Conservation (phyloP, 2,888 invertebrate species). For the Antitype chi region DNA sequence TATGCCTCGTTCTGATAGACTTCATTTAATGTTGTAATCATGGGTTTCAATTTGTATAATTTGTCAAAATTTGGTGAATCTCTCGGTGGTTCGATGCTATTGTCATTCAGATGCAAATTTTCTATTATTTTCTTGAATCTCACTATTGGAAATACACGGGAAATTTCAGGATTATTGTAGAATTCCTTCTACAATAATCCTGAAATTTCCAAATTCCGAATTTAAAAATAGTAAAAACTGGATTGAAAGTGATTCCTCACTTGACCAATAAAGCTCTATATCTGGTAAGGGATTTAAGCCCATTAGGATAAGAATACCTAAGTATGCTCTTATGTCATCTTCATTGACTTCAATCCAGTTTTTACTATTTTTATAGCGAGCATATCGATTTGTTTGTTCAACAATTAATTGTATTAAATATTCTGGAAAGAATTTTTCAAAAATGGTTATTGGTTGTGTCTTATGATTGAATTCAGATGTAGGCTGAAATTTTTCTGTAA, state of each 20-base stretch:
- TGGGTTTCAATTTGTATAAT: slow-evolving; percentile 63
- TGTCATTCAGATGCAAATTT: slow-evolving; percentile 66
- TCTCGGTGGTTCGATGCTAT: slow-evolving; percentile 60
- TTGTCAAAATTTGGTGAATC: slow-evolving; percentile 62
- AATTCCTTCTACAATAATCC: no score
- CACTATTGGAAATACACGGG: slow-evolving; percentile 61
- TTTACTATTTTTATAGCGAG: slow-evolving; percentile 60
- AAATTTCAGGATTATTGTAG: slow-evolving; percentile 67
- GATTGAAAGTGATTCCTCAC: no score
- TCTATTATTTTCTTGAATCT: slow-evolving; percentile 69
- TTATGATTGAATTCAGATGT: slow-evolving; percentile 31
- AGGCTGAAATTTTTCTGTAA: slow-evolving; percentile 18
- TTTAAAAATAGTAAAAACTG: no score
- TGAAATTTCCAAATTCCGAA: no score
- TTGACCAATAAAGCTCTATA: slow-evolving; percentile 68
- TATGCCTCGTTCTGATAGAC: slow-evolving; percentile 52
- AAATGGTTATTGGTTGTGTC: slow-evolving; percentile 37
- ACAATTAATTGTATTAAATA: slow-evolving; percentile 37
- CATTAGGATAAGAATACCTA: slow-evolving; percentile 71
- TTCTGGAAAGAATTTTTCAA: slow-evolving; percentile 20
- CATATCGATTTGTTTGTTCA: slow-evolving; percentile 45
- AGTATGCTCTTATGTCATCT: slow-evolving; percentile 66
- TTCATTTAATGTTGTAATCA: slow-evolving; percentile 61
- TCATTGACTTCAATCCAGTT: slow-evolving; percentile 62
- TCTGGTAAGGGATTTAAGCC: slow-evolving; percentile 59